A percentile compares a stretch with the other conserved stretches of the same genome.
Evolutionary conservation across 2,888 invertebrate species (phyloP).

Genomic region (Anoncus sp.): DNA sequence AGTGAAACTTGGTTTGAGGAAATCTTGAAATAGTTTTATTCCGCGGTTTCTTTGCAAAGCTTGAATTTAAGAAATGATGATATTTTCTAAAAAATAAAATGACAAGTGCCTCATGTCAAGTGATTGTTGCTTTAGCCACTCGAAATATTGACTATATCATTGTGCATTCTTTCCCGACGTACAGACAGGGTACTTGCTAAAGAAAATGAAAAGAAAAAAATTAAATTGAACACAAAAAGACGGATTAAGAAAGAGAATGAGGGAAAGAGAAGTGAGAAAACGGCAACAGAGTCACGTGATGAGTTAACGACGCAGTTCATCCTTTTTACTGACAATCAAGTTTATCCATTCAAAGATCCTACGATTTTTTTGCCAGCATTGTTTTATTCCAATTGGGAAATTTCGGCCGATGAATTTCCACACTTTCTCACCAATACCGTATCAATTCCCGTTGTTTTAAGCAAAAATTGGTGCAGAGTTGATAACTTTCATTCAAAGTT

Average conservation of each 20-base stretch:
- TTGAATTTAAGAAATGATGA: too few species aligned
- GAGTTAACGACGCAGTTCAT: neutral
- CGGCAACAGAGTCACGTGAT: neutral
- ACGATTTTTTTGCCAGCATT: too few species aligned
- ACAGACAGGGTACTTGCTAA: constrained; percentile 1
- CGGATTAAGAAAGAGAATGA: neutral
- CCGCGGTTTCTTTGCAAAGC: neutral
- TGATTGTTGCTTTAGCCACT: constrained; percentile 6
- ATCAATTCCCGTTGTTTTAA: too few species aligned
- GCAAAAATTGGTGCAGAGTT: too few species aligned
- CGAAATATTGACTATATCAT: neutral
- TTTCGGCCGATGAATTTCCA: too few species aligned
- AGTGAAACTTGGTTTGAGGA: neutral
- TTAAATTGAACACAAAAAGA: neutral
- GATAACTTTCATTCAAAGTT: too few species aligned
- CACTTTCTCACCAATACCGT: too few species aligned
- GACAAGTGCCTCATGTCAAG: neutral
- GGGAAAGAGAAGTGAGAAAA: too few species aligned
- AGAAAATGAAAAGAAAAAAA: neutral
- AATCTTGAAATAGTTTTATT: neutral
- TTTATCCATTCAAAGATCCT: too few species aligned
- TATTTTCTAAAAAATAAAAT: neutral
- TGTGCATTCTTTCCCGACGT: neutral
- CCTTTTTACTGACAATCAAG: too few species aligned
- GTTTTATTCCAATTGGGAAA: too few species aligned